Conservation (phyloP, 2,888 invertebrate genomes). For the Anarsia innoxiella region DNA sequence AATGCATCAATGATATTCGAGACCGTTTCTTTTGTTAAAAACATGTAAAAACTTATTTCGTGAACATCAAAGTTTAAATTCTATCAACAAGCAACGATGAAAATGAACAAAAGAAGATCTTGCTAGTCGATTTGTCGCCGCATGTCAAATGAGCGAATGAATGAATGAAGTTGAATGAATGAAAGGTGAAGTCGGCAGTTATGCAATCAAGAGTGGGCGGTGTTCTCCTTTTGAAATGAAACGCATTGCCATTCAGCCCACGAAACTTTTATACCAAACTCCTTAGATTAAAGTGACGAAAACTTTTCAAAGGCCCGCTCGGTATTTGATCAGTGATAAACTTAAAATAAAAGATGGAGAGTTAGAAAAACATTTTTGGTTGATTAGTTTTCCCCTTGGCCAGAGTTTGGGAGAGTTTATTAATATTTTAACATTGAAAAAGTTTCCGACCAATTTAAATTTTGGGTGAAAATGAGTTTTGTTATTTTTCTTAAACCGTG, state of each 20-base stretch:
- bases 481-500: no score
- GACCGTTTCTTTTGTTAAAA: not conserved
- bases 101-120: slow-evolving; percentile 17
- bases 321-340: no score
- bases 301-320: no score
- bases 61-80: not conserved
- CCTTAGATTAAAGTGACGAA: no score
- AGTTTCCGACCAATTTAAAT: no score
- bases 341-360: no score
- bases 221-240: slow-evolving; percentile 29
- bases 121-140: slow-evolving; percentile 61
- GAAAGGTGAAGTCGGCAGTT: slow-evolving; percentile 47
- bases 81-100: slow-evolving; percentile 1
- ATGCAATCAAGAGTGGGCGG: slow-evolving; percentile 68
- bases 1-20: slow-evolving; percentile 3
- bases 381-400: no score
- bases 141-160: slow-evolving; percentile 48
- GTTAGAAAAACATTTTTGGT: no score
- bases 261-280: no score
- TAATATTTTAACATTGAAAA: no score
- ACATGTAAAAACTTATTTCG: not conserved
- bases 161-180: slow-evolving; percentile 39
- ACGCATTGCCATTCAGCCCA: slow-evolving; percentile 30
- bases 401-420: no score
- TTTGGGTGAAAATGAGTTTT: no score